phyloP scores from a whole-genome alignment of 2,113 vertebrate genomes.

The Megaleporinus macrocephalus region DNA sequence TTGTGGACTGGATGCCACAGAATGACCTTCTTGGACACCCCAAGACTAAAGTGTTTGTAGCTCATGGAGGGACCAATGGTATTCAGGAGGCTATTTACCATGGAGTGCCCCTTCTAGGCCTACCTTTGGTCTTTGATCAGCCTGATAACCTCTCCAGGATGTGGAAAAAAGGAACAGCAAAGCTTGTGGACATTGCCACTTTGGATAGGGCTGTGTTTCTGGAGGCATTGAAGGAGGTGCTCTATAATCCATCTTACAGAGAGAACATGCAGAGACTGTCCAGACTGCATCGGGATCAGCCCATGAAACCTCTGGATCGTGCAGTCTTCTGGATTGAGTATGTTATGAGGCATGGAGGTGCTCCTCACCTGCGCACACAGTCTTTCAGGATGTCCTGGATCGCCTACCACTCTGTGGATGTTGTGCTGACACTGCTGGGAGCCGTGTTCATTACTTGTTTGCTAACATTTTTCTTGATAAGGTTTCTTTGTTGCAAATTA shows the following conservation, averaged over 20 bases:
- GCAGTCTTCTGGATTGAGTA: slow-evolving; percentile 92
- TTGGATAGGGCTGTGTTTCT: slow-evolving; percentile 63
- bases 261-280: slow-evolving; percentile 88
- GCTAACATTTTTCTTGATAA: slow-evolving; percentile 50
- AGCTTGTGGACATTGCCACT: slow-evolving; percentile 62
- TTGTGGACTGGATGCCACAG: slow-evolving; percentile 74
- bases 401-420: slow-evolving; percentile 88
- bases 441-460: slow-evolving; percentile 44
- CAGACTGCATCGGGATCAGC: slow-evolving; percentile 86
- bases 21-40: slow-evolving; percentile 76
- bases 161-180: slow-evolving; percentile 66
- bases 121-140: slow-evolving; percentile 74
- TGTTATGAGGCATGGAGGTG: slow-evolving; percentile 89
- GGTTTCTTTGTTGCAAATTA: slow-evolving; percentile 51
- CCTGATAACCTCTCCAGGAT: slow-evolving; percentile 72
- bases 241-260: slow-evolving; percentile 77
- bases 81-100: slow-evolving; percentile 77
- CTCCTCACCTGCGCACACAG: slow-evolving; percentile 81
- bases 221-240: slow-evolving; percentile 62
- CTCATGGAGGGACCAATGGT: slow-evolving; percentile 74
- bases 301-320: slow-evolving; percentile 85
- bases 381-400: slow-evolving; percentile 88
- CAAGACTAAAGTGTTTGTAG: slow-evolving; percentile 69
- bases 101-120: slow-evolving; percentile 69
- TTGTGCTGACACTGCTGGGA: slow-evolving; percentile 68